A percentile compares a stretch with the other conserved stretches of the same genome.
Evolutionary conservation across 2,113 vertebrate species (phyloP).

Genomic region (Chaetura pelagica): DNA sequence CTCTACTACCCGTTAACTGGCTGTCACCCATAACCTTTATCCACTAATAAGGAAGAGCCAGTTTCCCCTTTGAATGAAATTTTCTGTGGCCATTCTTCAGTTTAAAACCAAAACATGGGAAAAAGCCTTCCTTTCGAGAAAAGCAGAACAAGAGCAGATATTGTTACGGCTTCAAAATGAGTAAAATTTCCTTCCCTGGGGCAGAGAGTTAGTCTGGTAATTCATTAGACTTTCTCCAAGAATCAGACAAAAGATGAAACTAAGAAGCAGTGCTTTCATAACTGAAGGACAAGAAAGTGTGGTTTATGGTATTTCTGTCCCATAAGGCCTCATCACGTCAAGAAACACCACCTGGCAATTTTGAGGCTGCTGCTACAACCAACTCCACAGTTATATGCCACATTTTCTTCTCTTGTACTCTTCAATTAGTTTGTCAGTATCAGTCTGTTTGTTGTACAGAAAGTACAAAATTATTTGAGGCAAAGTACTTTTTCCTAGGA

Average conservation of each 20-base stretch:
- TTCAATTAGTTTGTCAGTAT: neutral
- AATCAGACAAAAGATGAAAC: constrained; percentile 30
- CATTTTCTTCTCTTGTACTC: neutral
- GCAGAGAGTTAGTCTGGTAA: constrained; percentile 5
- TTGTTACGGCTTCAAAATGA: constrained; percentile 14
- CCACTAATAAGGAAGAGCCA: neutral
- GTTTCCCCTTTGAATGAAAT: constrained; percentile 13
- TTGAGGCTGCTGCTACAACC: neutral
- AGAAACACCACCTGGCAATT: neutral
- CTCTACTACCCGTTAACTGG: neutral
- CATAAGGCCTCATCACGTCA: neutral
- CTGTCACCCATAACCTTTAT: constrained; percentile 30
- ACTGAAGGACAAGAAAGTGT: neutral
- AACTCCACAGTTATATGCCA: accelerated
- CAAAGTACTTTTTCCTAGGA: neutral
- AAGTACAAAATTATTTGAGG: neutral
- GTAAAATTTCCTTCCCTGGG: constrained; percentile 25
- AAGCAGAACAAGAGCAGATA: constrained; percentile 40
- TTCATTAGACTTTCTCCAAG: constrained; percentile 55
- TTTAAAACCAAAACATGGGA: neutral
- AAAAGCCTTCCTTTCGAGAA: constrained; percentile 33
- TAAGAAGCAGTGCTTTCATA: neutral
- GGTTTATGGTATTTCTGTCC: neutral
- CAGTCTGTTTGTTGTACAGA: neutral
- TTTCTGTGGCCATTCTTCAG: neutral